Evolutionary conservation across 2,113 vertebrate genomes (phyloP), one percentile per base, ranked within the genome.

Genomic region (Nettapus auritus): DNA sequence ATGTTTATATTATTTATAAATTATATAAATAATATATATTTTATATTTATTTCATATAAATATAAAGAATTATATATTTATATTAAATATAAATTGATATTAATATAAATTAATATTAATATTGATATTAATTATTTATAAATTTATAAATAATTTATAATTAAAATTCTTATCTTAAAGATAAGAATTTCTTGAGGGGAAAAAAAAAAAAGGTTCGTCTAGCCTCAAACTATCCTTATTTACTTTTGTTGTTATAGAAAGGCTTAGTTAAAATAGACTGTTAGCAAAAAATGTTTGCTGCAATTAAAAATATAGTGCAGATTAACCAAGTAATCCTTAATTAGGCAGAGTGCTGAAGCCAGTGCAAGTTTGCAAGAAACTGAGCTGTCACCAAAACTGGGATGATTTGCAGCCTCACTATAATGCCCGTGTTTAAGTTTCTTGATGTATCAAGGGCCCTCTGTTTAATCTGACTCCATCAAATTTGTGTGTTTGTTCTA

Each of bases 401-500:
- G 66, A 34, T 68, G n/a, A 79, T 71, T 84, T n/a, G 29, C 21
- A 82, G 33, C n/a, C 19, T 82, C 76, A 69, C 92, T 84, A 44
- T 90, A 76, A 66, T 0, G 4, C 44, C 25, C 17, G 2, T 86
- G n/a, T 92, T 93, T 87, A 94, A 96, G 77, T 70, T 90, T 33
- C 66, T 85, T 82, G 83, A 82, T 59, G 66, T 82, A 63, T n/a
- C 34, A 68, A 88, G n/a, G 57, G 68, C 52, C 7, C 81, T 71
- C 78, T 63, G 19, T 93, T 94, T 80, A 78, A 11, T 76, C 80
- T 95, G 28, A 46, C 68, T 62, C 87, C 48, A 34, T 96, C 70
- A 69, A 22, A 74, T 94, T 77, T 82, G 85, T 86, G 75, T 95
- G 81, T 98, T 98, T 97, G 91, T 96, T 98, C 97, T 92, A 70